These are phyloP conservation scores for Palythoa grandis DNA, from an alignment of 92 coral and sea anemone species.

Conservation along the genomic window DNA sequence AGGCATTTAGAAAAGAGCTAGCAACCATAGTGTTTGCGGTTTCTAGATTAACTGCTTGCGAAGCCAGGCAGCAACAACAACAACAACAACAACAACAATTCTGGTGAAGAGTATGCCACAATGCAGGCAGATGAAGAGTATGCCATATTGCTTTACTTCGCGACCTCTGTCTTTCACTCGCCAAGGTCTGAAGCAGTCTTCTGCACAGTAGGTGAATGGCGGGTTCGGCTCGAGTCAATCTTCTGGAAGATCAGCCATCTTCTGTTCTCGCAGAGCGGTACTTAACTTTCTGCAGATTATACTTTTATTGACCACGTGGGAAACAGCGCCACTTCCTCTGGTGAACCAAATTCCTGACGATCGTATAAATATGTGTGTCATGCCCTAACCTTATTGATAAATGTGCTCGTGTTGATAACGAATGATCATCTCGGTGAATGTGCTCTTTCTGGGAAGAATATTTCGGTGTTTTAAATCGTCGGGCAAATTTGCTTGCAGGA, in stretches of 20 bases:
- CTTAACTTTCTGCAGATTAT: slow-evolving; percentile 15
- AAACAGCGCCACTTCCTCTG: slow-evolving; percentile 8
- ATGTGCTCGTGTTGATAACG: neutral
- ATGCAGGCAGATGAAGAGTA: neutral
- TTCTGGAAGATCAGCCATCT: slow-evolving; percentile 35
- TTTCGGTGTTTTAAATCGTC: neutral
- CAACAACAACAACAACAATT: too few relatives aligned
- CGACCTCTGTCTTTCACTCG: neutral
- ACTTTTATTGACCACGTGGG: neutral
- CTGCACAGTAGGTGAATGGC: neutral
- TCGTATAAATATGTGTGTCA: neutral
- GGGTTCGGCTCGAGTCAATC: neutral
- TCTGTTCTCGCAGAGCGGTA: neutral
- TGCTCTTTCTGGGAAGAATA: neutral
- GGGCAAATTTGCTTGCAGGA: neutral
- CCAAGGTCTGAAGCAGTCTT: neutral
- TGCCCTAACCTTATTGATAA: neutral
- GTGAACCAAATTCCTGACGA: slow-evolving; percentile 7
- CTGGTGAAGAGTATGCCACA: too few relatives aligned
- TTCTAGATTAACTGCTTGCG: neutral
- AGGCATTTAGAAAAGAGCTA: neutral
- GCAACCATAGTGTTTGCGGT: neutral
- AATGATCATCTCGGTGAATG: neutral
- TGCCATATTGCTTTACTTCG: neutral
- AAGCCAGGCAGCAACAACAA: too few relatives aligned